Percentiles rank a stretch among this genome's conserved stretches.
phyloP scores from a whole-genome alignment of 1,140 invertebrate species.

The Drosophila burlai region DNA sequence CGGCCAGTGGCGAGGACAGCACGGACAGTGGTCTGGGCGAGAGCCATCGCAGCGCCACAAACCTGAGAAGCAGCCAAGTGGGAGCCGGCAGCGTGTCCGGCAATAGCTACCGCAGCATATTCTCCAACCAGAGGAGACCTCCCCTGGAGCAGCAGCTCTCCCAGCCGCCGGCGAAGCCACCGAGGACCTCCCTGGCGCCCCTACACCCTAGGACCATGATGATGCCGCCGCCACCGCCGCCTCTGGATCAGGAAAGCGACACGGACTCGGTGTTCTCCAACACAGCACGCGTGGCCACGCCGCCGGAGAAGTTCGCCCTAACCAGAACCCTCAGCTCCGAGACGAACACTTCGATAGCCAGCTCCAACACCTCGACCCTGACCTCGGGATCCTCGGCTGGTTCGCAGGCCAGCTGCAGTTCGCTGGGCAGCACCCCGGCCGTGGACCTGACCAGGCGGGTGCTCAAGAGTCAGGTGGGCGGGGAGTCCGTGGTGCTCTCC shows the following conservation, averaged over 20 bases:
- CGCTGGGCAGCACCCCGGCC: constrained; percentile 87
- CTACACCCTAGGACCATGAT: constrained; percentile 23
- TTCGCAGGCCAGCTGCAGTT: constrained; percentile 89
- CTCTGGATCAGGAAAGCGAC: constrained; percentile 90
- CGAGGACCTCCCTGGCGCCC: constrained; percentile 77
- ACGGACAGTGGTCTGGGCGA: constrained; percentile 76
- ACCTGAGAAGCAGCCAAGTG: constrained; percentile 9
- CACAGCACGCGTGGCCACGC: constrained; percentile 86
- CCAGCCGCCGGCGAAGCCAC: constrained; percentile 80
- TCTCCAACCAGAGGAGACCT: constrained; percentile 47
- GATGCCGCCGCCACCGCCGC: constrained; percentile 52
- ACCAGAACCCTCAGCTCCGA: constrained; percentile 88
- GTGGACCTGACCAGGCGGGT: constrained; percentile 87
- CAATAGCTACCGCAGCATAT: constrained; percentile 68
- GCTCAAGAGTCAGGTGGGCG: constrained; percentile 86
- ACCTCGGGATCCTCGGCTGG: constrained; percentile 87
- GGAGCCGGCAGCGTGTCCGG: neutral
- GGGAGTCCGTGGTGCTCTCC: constrained; percentile 88
- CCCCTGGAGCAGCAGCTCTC: constrained; percentile 63
- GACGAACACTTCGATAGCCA: constrained; percentile 87
- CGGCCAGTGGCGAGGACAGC: constrained; percentile 69
- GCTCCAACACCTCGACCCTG: constrained; percentile 88
- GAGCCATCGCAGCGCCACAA: constrained; percentile 36
- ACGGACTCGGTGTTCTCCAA: constrained; percentile 94
- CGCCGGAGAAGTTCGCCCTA: constrained; percentile 85